These are phyloP conservation scores for rat (Rattus norvegicus) DNA, from an alignment of 2,113 vertebrate genomes.

Conservation along the genomic window DNA sequence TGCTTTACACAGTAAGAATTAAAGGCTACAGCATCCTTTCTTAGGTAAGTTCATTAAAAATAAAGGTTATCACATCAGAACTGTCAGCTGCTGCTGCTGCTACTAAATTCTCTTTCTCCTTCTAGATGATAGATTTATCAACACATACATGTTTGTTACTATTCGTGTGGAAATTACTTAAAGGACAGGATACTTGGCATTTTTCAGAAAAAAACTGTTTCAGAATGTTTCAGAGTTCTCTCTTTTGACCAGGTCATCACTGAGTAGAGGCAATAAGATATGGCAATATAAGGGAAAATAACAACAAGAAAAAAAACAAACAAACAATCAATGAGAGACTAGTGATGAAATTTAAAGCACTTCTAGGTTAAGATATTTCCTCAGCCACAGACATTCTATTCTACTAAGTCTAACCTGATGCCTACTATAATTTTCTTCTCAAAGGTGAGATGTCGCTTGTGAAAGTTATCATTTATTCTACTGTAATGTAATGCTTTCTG, in stretches of 20 bases:
- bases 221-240: neutral
- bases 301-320: neutral
- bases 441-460: neutral
- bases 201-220: neutral
- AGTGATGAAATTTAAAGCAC: neutral
- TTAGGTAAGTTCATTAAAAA: neutral
- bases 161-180: neutral
- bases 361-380: neutral
- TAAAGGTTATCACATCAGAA: neutral
- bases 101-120: neutral
- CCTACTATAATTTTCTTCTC: neutral
- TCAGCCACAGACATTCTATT: neutral
- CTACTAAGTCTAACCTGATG: neutral
- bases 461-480: neutral
- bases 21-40: neutral
- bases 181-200: neutral
- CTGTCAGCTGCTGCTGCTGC: neutral
- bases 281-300: neutral
- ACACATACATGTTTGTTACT: neutral
- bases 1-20: neutral
- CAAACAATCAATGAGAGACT: neutral
- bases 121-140: neutral
- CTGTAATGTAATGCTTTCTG: neutral
- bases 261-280: neutral
- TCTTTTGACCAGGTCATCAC: neutral